A percentile compares a stretch with the other conserved stretches of the same genome.
Evolutionary conservation across 2,797 vertebrate species (phyloP).

Genomic region (Alcedo quadribrachys): DNA sequence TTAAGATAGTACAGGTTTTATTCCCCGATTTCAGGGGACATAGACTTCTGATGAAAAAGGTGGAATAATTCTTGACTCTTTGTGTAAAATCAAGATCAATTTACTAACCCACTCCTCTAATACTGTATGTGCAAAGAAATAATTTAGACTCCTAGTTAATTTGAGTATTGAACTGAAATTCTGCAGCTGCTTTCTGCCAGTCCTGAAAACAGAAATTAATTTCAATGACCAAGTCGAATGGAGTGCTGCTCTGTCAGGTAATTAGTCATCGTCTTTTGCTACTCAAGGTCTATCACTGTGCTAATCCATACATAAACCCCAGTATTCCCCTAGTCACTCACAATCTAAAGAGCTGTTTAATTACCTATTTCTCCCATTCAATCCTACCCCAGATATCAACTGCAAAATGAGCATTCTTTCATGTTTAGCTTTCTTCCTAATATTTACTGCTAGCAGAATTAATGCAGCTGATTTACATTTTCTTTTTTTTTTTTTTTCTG

Average conservation of each 20-base stretch:
- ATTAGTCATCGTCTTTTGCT: slow-evolving; percentile 91
- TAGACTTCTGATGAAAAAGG: slow-evolving; percentile 67
- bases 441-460: slow-evolving; percentile 76
- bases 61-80: slow-evolving; percentile 63
- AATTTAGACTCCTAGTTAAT: slow-evolving; percentile 86
- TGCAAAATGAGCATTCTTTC: slow-evolving; percentile 66
- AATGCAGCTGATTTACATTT: slow-evolving; percentile 80
- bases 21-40: slow-evolving; percentile 45
- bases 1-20: slow-evolving; percentile 45
- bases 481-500: slow-evolving; percentile 55
- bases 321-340: slow-evolving; percentile 77
- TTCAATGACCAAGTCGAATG: slow-evolving; percentile 90
- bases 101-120: slow-evolving; percentile 81
- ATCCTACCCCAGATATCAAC: slow-evolving; percentile 39
- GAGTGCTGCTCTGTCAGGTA: slow-evolving; percentile 91
- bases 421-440: slow-evolving; percentile 72
- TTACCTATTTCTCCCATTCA: slow-evolving; percentile 72
- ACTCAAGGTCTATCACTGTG: slow-evolving; percentile 86
- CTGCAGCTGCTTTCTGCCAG: slow-evolving; percentile 84
- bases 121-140: slow-evolving; percentile 78
- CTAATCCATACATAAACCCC: slow-evolving; percentile 91
- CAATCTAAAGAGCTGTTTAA: slow-evolving; percentile 79
- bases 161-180: slow-evolving; percentile 86
- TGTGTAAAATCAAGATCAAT: slow-evolving; percentile 79
- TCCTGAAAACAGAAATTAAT: slow-evolving; percentile 89